Conservation (phyloP, 2,113 vertebrate genomes). For the Heteronetta atricapilla region DNA sequence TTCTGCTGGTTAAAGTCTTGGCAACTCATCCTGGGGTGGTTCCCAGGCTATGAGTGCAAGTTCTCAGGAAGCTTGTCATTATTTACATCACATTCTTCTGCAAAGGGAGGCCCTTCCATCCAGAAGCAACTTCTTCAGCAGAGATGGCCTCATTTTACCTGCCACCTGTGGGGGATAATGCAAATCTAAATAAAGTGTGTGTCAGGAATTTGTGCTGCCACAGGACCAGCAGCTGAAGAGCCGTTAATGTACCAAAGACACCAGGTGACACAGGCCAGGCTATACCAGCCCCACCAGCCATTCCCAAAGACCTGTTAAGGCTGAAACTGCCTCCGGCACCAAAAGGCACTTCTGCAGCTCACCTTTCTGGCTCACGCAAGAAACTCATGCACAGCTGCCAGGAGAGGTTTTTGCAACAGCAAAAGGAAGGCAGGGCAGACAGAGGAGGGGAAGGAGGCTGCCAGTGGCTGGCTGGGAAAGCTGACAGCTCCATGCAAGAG, state of each 20-base stretch:
- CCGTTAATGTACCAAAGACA: not conserved
- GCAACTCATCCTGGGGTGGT: not conserved
- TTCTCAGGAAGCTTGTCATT: not conserved
- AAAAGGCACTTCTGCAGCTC: not conserved
- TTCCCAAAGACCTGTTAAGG: not conserved
- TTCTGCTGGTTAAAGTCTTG: not conserved
- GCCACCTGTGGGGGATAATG: not conserved
- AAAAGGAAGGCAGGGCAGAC: not conserved
- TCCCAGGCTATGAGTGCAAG: not conserved
- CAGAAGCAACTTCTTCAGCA: not conserved
- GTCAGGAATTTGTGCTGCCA: not conserved
- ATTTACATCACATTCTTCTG: not conserved
- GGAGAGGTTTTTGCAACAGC: not conserved
- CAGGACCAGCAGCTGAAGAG: not conserved
- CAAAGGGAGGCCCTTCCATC: not conserved
- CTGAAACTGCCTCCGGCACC: not conserved
- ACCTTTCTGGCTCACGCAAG: not conserved
- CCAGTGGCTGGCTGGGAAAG: not conserved
- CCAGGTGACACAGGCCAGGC: not conserved
- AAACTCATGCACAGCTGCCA: not conserved
- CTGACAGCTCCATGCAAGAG: not conserved
- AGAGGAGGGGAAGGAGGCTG: not conserved
- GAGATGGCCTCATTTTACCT: not conserved
- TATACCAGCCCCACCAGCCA: not conserved
- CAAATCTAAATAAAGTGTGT: not conserved